Conservation (phyloP, 2,797 vertebrate genomes). For the Allobates femoralis region DNA sequence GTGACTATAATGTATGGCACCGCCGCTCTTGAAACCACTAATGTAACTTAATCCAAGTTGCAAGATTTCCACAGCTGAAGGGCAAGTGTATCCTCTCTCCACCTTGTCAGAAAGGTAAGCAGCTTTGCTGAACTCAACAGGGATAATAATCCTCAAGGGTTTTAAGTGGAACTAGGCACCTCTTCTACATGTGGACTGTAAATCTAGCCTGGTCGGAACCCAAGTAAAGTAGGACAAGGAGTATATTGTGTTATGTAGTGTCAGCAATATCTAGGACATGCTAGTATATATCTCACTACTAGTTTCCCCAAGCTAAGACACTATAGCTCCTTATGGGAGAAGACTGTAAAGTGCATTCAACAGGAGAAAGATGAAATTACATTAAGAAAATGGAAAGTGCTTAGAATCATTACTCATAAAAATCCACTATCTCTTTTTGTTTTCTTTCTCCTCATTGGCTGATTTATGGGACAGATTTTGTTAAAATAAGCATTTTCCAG, state of each 20-base stretch:
- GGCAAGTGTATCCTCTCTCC: conserved; percentile 80
- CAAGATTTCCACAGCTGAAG: conserved; percentile 73
- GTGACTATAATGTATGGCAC: conserved; percentile 38
- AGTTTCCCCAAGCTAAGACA: conserved; percentile 45
- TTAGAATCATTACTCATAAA: not conserved
- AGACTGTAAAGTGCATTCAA: conserved; percentile 43
- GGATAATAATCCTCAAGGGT: conserved; percentile 84
- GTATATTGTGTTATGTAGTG: conserved; percentile 76
- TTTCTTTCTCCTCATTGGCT: not conserved
- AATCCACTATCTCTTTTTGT: not conserved
- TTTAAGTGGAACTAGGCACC: conserved; percentile 84
- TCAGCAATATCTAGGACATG: conserved; percentile 76
- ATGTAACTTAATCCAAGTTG: conserved; percentile 56
- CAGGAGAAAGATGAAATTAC: conserved; percentile 23
- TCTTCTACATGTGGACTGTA: conserved; percentile 75
- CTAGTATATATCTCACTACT: conserved; percentile 53
- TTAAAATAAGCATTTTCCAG: conserved; percentile 16
- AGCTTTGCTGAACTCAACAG: conserved; percentile 86
- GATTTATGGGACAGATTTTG: not conserved
- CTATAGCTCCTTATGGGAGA: conserved; percentile 30
- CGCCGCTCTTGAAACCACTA: conserved; percentile 40
- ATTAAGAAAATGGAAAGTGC: conserved; percentile 25
- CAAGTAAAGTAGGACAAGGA: conserved; percentile 80
- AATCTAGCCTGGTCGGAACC: conserved; percentile 76
- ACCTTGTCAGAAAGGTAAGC: conserved; percentile 84